Percentiles rank a stretch among this genome's conserved stretches.
phyloP scores from a whole-genome alignment of 2,113 vertebrate species.

The Oenanthe oenanthe region DNA sequence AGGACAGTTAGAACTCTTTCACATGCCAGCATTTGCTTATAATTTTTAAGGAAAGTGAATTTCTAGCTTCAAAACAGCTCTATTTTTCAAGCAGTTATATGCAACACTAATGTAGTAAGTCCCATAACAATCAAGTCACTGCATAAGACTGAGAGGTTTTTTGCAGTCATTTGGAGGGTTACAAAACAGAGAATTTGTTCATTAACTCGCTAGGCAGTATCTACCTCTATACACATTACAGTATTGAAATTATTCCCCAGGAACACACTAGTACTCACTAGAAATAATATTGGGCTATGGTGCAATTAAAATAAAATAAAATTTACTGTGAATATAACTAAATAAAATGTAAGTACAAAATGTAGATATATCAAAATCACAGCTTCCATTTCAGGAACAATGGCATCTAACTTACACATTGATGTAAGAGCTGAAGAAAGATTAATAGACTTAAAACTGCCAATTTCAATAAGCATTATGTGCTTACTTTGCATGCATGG shows the following conservation, averaged over 20 bases:
- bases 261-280: background rate
- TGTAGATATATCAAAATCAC: background rate
- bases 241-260: background rate
- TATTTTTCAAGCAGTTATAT: background rate
- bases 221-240: background rate
- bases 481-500: background rate
- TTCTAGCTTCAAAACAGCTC: background rate
- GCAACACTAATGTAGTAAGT: background rate
- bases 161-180: background rate
- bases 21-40: background rate
- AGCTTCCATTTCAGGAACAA: background rate
- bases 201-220: background rate
- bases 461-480: background rate
- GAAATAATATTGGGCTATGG: background rate
- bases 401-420: background rate
- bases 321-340: background rate
- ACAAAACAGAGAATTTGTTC: background rate
- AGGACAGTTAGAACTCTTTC: background rate
- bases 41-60: background rate
- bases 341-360: background rate
- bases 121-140: background rate
- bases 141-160: fast-evolving
- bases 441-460: background rate
- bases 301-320: background rate
- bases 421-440: background rate